phyloP scores from a whole-genome alignment of 2,888 invertebrate genomes.

The Eretmocerus hayati region DNA sequence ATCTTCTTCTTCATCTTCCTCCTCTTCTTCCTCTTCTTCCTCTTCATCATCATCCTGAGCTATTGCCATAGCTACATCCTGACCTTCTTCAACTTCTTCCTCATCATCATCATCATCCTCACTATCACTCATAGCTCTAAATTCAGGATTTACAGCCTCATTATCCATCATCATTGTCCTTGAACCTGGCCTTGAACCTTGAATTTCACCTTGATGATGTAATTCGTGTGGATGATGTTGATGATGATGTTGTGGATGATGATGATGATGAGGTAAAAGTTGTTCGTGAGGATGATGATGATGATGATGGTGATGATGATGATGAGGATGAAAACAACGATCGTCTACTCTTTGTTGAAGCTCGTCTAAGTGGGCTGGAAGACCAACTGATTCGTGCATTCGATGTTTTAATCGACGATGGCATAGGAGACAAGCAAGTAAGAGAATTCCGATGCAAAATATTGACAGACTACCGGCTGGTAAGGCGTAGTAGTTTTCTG shows the following conservation, averaged over 20 bases:
- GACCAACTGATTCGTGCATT: slow-evolving; percentile 27
- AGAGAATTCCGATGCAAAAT: slow-evolving; percentile 47
- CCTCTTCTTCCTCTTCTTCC: slow-evolving; percentile 5
- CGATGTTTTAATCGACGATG: slow-evolving; percentile 48
- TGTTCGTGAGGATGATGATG: slow-evolving; percentile 29
- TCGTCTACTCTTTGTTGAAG: slow-evolving; percentile 37
- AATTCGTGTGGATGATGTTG: slow-evolving; percentile 1
- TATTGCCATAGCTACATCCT: slow-evolving; percentile 24
- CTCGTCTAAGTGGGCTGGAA: slow-evolving; percentile 33
- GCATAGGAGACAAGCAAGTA: slow-evolving; percentile 53
- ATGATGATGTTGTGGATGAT: slow-evolving; percentile 23
- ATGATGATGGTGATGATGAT: slow-evolving; percentile 26
- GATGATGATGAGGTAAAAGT: slow-evolving; percentile 24
- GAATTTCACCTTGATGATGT: too few relatives aligned
- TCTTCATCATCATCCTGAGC: slow-evolving; percentile 11
- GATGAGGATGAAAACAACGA: slow-evolving; percentile 35
- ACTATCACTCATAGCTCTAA: too few relatives aligned
- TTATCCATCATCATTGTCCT: slow-evolving; percentile 4
- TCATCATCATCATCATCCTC: slow-evolving; percentile 25
- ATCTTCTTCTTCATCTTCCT: not conserved
- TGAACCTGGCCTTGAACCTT: too few relatives aligned
- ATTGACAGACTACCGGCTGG: slow-evolving; percentile 49
- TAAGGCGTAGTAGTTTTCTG: slow-evolving; percentile 54
- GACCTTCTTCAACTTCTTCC: slow-evolving; percentile 25
- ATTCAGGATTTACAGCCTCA: too few relatives aligned